Conservation (phyloP, 2,797 vertebrate species). For the Taenioides sp. region DNA sequence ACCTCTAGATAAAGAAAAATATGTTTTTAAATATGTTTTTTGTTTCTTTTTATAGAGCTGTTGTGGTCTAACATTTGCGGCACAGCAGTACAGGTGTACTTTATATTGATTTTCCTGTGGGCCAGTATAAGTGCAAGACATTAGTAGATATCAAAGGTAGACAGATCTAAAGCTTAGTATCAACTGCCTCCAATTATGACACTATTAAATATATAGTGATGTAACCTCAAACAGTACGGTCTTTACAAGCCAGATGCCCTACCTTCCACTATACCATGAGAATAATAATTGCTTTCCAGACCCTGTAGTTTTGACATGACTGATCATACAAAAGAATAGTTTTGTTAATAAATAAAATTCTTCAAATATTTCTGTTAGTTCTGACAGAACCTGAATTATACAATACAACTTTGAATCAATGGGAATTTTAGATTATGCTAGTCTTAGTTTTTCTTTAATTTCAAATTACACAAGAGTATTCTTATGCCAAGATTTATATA, state of each 20-base stretch:
- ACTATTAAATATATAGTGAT: not conserved
- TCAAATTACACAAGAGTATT: not conserved
- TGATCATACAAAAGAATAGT: not conserved
- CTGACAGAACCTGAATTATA: not conserved
- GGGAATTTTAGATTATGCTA: not conserved
- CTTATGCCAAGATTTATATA: not conserved
- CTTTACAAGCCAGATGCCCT: too few relatives aligned
- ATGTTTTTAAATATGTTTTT: too few relatives aligned
- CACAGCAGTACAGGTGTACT: not conserved
- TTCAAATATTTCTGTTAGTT: not conserved
- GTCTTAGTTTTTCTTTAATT: not conserved
- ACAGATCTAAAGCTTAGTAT: not conserved
- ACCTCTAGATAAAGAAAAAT: too few relatives aligned
- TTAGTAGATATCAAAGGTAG: not conserved
- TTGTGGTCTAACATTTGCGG: slow-evolving; percentile 8
- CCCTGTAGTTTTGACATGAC: not conserved
- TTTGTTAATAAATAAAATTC: not conserved
- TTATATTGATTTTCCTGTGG: not conserved
- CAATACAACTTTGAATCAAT: not conserved
- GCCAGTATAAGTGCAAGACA: not conserved
- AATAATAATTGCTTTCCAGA: not conserved
- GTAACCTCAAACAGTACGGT: too few relatives aligned
- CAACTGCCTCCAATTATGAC: not conserved
- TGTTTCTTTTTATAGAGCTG: slow-evolving; percentile 1
- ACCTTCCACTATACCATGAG: too few relatives aligned